Evolutionary conservation across 2,888 invertebrate species (phyloP).

Genomic region (Scaptomyza flava): DNA sequence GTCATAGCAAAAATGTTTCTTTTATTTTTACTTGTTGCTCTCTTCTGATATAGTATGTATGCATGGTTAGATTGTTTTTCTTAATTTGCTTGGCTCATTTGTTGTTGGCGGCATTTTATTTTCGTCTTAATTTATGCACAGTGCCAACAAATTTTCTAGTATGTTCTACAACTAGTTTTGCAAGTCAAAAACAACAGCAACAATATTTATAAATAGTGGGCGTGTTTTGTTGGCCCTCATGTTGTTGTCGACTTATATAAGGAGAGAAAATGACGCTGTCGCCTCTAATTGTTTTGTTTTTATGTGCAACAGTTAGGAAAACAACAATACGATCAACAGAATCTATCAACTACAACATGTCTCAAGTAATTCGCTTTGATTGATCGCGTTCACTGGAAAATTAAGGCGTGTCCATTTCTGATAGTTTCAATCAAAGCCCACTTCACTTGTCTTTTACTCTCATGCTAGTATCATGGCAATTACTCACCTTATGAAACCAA

Average conservation of each 20-base stretch:
- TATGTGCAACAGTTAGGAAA: slow-evolving; percentile 15
- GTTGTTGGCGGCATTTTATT: slow-evolving; percentile 38
- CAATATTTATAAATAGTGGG: slow-evolving; percentile 52
- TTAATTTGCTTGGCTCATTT: slow-evolving; percentile 61
- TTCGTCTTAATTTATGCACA: slow-evolving; percentile 61
- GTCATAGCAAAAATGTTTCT: slow-evolving; percentile 36
- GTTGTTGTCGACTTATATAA: slow-evolving; percentile 44
- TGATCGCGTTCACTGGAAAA: slow-evolving; percentile 15
- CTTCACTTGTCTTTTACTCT: neutral
- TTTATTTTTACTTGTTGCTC: slow-evolving; percentile 4
- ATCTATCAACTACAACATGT: slow-evolving; percentile 13
- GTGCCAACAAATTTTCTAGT: slow-evolving; percentile 53
- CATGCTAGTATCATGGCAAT: neutral
- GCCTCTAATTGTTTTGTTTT: slow-evolving; percentile 70
- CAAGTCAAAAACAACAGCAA: slow-evolving; percentile 31
- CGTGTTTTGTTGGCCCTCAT: slow-evolving; percentile 47
- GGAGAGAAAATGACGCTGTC: slow-evolving; percentile 25
- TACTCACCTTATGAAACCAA: slow-evolving; percentile 4
- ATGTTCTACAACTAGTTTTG: slow-evolving; percentile 41
- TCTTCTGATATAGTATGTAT: slow-evolving; percentile 3
- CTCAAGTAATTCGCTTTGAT: slow-evolving; percentile 53
- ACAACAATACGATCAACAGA: slow-evolving; percentile 10
- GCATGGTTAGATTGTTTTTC: slow-evolving; percentile 1
- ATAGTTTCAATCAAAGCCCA: slow-evolving; percentile 13
- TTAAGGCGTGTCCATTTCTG: slow-evolving; percentile 9